Evolutionary conservation across 2,797 vertebrate genomes (phyloP).

Genomic region (Dipus sagitta): DNA sequence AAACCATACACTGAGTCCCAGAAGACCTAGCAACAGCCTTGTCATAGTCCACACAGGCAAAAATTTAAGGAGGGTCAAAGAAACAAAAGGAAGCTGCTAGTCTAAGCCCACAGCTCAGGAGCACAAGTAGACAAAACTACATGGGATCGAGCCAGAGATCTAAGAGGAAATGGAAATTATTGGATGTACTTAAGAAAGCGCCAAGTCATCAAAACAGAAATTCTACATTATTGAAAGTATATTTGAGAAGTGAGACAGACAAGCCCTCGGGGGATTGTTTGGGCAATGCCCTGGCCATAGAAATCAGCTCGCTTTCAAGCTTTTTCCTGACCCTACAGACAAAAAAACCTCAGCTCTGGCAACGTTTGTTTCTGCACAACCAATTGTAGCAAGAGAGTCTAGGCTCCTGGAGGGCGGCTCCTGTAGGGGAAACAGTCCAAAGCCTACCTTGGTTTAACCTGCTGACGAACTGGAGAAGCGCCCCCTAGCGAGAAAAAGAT

Average conservation of each 20-base stretch:
- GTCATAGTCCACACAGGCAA: not conserved
- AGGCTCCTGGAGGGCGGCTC: not conserved
- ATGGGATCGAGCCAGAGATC: constrained; percentile 39
- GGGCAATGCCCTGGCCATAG: not conserved
- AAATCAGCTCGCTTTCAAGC: not conserved
- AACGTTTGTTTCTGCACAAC: not conserved
- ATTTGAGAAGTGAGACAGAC: constrained; percentile 67
- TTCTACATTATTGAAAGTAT: constrained; percentile 51
- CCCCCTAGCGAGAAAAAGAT: not conserved
- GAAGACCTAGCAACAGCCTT: constrained; percentile 15
- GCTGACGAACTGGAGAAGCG: not conserved
- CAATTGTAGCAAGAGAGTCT: not conserved
- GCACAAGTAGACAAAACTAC: not conserved
- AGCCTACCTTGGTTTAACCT: not conserved
- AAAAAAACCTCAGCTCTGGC: not conserved
- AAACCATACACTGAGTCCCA: not conserved
- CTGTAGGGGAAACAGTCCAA: not conserved
- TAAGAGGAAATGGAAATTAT: constrained; percentile 63
- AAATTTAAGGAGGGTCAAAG: constrained; percentile 26
- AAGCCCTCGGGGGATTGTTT: not conserved
- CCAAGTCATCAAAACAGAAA: constrained; percentile 71
- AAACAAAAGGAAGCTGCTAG: not conserved
- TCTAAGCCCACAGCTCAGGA: not conserved
- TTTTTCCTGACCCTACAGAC: not conserved
- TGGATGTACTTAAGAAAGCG: constrained; percentile 51